Evolutionary conservation across 1,140 invertebrate genomes (phyloP).

Genomic region (Odontomachus brunneus): DNA sequence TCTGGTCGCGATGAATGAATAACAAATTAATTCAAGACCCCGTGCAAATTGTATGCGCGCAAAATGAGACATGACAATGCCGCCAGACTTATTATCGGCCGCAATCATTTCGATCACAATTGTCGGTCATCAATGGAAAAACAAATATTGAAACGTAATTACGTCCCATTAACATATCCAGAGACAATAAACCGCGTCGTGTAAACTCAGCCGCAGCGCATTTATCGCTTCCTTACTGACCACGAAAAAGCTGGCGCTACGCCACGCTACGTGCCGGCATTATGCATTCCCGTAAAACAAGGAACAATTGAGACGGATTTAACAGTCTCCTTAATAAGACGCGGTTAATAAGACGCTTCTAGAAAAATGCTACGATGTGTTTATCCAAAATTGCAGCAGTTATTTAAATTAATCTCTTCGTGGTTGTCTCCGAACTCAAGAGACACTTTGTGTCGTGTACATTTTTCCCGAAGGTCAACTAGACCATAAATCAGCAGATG

Average conservation of each 20-base stretch:
- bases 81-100: conserved; percentile 2
- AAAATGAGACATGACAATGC: background rate
- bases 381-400: too few species aligned
- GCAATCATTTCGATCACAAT: conserved; percentile 36
- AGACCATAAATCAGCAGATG: too few species aligned
- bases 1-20: background rate
- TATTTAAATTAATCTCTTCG: too few species aligned
- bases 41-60: background rate
- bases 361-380: too few species aligned
- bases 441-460: too few species aligned
- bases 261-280: background rate
- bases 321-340: conserved; percentile 6
- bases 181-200: conserved; percentile 1
- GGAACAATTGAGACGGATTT: background rate
- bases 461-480: too few species aligned
- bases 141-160: conserved; percentile 31
- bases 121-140: conserved; percentile 3
- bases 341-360: background rate
- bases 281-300: background rate
- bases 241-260: background rate
- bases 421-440: too few species aligned
- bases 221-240: conserved; percentile 19
- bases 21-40: conserved; percentile 43
- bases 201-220: background rate
- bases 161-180: background rate